A percentile compares a stretch with the other conserved stretches of the same genome.
These are phyloP conservation scores for Benthosema pterotum DNA, from an alignment of 2,797 vertebrate genomes.

Conservation along the genomic window DNA sequence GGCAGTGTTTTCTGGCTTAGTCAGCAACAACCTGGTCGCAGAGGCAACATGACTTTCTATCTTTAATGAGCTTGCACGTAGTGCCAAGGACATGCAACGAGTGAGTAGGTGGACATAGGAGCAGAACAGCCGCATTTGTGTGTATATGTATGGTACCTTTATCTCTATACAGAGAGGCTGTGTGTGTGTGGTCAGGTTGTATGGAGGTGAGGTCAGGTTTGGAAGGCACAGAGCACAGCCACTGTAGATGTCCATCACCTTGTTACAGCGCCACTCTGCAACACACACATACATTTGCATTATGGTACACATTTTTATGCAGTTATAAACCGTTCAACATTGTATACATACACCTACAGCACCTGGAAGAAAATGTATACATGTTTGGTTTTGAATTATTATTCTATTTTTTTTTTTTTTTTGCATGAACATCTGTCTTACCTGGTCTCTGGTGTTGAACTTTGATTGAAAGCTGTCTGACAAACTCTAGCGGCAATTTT, in stretches of 20 bases:
- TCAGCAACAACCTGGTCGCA: too few species aligned
- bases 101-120: background rate
- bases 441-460: constrained; percentile 95
- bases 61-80: too few species aligned
- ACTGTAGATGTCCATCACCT: constrained; percentile 95
- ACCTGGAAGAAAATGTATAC: too few species aligned
- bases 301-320: too few species aligned
- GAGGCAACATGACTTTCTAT: too few species aligned
- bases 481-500: constrained; percentile 92
- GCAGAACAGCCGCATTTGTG: background rate
- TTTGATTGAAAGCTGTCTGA: constrained; percentile 93
- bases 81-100: too few species aligned
- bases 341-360: too few species aligned
- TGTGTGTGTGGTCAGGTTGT: constrained; percentile 81
- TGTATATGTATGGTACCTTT: constrained; percentile 78
- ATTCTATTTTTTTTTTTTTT: too few species aligned
- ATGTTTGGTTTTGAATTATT: background rate
- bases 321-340: too few species aligned
- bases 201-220: constrained; percentile 89
- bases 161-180: constrained; percentile 96
- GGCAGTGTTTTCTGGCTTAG: too few species aligned
- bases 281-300: constrained; percentile 20
- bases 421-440: constrained; percentile 46
- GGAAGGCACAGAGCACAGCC: constrained; percentile 95
- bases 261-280: constrained; percentile 92